A percentile compares a stretch with the other conserved stretches of the same genome.
Evolutionary conservation across 2,888 invertebrate genomes (phyloP).

Genomic region (Temnothorax rugatulus): DNA sequence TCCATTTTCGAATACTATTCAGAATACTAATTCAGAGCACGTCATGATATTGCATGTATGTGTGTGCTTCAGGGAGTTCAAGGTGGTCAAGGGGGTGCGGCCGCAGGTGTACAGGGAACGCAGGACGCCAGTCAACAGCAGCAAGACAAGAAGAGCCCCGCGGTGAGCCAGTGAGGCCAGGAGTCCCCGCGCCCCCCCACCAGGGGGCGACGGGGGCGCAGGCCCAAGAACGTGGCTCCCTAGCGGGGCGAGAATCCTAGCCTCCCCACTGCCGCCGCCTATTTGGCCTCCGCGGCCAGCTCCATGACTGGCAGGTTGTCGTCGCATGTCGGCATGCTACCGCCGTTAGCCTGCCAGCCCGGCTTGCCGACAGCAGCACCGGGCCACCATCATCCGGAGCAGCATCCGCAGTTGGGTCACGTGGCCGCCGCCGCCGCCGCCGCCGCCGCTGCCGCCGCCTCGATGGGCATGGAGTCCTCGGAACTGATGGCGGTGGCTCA

Average conservation of each 20-base stretch:
- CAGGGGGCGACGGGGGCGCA: conserved; percentile 86
- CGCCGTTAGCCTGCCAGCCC: conserved; percentile 71
- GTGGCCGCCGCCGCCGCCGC: conserved; percentile 62
- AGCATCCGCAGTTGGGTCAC: conserved; percentile 76
- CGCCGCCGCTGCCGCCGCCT: conserved; percentile 70
- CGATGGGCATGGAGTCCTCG: conserved; percentile 81
- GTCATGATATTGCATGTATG: background rate
- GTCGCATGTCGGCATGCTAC: conserved; percentile 78
- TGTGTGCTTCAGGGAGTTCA: conserved; percentile 83
- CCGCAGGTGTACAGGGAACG: conserved; percentile 86
- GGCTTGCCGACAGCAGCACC: conserved; percentile 52
- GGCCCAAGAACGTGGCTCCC: conserved; percentile 86
- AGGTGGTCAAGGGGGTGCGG: conserved; percentile 85
- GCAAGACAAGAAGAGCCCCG: conserved; percentile 94
- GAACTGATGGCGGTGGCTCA: conserved; percentile 79
- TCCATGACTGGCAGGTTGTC: conserved; percentile 77
- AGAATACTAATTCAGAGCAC: background rate
- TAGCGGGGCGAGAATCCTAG: conserved; percentile 86
- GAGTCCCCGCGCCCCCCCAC: conserved; percentile 86
- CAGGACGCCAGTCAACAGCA: conserved; percentile 90
- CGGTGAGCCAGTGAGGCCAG: conserved; percentile 92
- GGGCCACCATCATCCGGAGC: conserved; percentile 69
- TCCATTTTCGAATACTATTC: background rate
- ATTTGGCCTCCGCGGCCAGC: conserved; percentile 76
- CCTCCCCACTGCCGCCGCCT: conserved; percentile 82